Base-by-base conservation (phyloP, 2,888 invertebrate genomes). In the Stratiomys singularior region DNA sequence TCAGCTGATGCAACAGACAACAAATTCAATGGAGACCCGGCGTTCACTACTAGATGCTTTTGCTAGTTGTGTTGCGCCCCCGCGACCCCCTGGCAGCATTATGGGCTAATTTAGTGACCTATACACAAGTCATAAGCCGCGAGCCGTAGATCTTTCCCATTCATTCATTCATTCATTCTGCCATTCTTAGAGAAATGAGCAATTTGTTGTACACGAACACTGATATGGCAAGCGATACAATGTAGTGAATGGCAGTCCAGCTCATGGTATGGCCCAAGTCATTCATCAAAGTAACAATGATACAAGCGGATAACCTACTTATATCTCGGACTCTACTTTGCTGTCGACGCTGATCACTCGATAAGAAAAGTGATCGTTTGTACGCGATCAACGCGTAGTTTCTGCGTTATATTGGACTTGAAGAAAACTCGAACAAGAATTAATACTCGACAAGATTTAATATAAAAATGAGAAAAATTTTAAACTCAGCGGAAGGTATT, bases 251-350 rank as follows among this genome's bases (percentile, higher is more conserved):
- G 64, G 64, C 64, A 3, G 28, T 64, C 28, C 30, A 13, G 64
- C 13, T 30, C 27, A 25, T 5, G 64, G 15, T 30, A 64, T 64
- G 27, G 64, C 13, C 64, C 27, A 25, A 37, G 64, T 25, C 64
- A 64, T 64, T 64, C 64, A 64, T 64, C 64, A 64, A 64, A 64
- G 64, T 28, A 64, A 64, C 28, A 28, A 64, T 30, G 64, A 64
- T 64, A 64, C 30, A 30, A 64, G 15, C n/a, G 23, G 64, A 64
- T 64, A 64, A 64, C 64, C 64, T 64, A 64, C 64, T 64, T 64
- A 5, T 37, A 37, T 37, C 37, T 37, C 37, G 37, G 9, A 9
- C 37, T 28, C 4, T 3, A 30, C 64, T 28, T 2, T 3, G 28
- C 30, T 30, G 27, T 13, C 64, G 5, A 4, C 30, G n/a, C n/a